Evolutionary conservation across 2,113 vertebrate species (phyloP).

Genomic region (Ceuthmochares aereus): DNA sequence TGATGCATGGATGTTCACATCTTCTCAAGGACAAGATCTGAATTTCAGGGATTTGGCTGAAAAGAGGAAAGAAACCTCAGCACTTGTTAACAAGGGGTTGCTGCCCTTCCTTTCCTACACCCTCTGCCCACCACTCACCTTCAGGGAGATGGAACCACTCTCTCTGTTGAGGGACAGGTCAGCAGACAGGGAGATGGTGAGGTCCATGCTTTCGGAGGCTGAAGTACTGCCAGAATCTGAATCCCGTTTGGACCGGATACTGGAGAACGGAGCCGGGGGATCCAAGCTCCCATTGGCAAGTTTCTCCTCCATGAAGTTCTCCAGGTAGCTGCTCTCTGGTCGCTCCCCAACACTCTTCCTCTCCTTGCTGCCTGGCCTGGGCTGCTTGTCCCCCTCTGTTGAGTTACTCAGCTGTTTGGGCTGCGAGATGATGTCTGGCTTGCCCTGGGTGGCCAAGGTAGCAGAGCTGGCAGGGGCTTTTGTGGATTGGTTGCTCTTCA

Average conservation of each 20-base stretch:
- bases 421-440: slow-evolving; percentile 50
- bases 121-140: slow-evolving; percentile 75
- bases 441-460: slow-evolving; percentile 29
- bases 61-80: neutral
- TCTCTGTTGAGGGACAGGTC: slow-evolving; percentile 84
- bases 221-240: slow-evolving; percentile 83
- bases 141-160: slow-evolving; percentile 80
- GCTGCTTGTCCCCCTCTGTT: neutral
- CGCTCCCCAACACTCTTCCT: slow-evolving; percentile 18
- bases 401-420: slow-evolving; percentile 3
- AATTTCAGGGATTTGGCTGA: neutral
- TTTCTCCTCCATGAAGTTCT: slow-evolving; percentile 57
- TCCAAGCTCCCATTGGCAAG: slow-evolving; percentile 74
- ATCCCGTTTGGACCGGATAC: slow-evolving; percentile 73
- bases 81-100: neutral
- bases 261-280: neutral
- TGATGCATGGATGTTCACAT: neutral
- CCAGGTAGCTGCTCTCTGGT: slow-evolving; percentile 70
- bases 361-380: neutral
- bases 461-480: slow-evolving; percentile 66
- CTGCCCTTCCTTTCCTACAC: neutral
- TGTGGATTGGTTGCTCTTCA: slow-evolving; percentile 71
- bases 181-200: slow-evolving; percentile 75
- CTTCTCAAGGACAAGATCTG: neutral
- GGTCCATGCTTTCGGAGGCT: slow-evolving; percentile 85